Base-by-base conservation (phyloP, 2,113 vertebrate species). In the Tauraco erythrolophus region DNA sequence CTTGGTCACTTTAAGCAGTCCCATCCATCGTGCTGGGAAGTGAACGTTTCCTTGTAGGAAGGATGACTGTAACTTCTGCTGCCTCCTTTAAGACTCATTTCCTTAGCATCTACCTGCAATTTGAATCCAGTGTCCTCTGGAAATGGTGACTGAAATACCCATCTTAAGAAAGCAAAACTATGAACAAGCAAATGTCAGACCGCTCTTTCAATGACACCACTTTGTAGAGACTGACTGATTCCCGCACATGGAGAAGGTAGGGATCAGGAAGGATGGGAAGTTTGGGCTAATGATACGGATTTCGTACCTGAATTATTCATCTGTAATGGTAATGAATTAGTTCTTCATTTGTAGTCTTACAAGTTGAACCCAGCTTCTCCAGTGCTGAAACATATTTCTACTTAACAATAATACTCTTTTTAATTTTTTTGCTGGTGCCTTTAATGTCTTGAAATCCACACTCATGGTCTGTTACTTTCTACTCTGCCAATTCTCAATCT, bases 11-110 rank as follows among this genome's bases (percentile, higher is more conserved):
- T 76, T 25, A 71, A 56, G 8, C 27, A 80, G 27, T 13, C 41
- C 28, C 14, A 31, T 41, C 28, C 14, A 31, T 41, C 1, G 0
- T 2, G 1, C 6, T 27, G 9, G 10, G 13, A 7, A 66, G 15
- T 19, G 10, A 41, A 48, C 35, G 39, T 39, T 72, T 54, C 23
- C 35, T 37, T 39, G 25, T 18, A 56, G 64, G 35, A 56, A 57
- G 33, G 9, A 12, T 35, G 39, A 17, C 13, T 54, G 24, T 60
- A n/a, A 41, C 6, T 50, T 45, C 64, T 87, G 25, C 37, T 76
- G 10, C n/a, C 22, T 87, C 48, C 22, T 69, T 66, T 72, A 58
- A 66, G 21, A 14, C 19, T 58, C 11, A 31, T 45, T 39, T 68
- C 24, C 16, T 7, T 8, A 46, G 28, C 53, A 24, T 19, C 51